Evolutionary conservation across 2,797 vertebrate species (phyloP), one percentile per base, ranked within the genome.

Genomic region (Smutsia gigantea): DNA sequence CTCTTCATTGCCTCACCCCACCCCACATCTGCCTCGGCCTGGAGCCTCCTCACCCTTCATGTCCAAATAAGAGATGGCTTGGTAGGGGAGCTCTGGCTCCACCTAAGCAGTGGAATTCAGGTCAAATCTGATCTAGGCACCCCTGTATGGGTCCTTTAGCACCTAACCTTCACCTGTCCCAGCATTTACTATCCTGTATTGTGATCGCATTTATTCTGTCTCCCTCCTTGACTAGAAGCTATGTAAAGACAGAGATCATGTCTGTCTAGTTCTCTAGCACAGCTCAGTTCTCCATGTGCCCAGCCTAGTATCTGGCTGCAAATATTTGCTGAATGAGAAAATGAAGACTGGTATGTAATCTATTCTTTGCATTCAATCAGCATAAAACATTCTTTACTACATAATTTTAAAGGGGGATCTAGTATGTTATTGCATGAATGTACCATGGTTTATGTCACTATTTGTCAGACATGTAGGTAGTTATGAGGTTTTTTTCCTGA

Each of bases 331-430:
- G 31, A 53, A 10, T 53, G 29, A 71, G 90, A 68, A 85, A 86
- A 21, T 37, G 27, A 89, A 79, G 37, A n/a, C n/a, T 55, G 34
- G 18, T 31, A 55, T 27, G 14, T 49, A 15, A 83, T 10, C 13
- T 49, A 37, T 18, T 77, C 61, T 75, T 82, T 64, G 61, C 39
- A 63, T 64, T 79, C 29, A 81, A 31, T 42, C 61, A 68, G 42
- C 8, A 69, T 25, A 72, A 83, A 63, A 69, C 15, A 53, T 66
- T 29, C 59, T 64, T 64, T 53, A 64, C 75, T n/a, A 19, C 11
- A 55, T 83, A 19, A 69, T n/a, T 87, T 94, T 71, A 96, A 87
- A 69, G 71, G 51, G 39, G 23, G 3, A 4, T 85, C 29, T 59
- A 49, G 42, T 51, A 66, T 31, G 59, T 34, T 63, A 72, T 15